Evolutionary conservation across 2,113 vertebrate genomes (phyloP), one percentile per base, ranked within the genome.

Genomic region (Cyanoderma ruficeps): DNA sequence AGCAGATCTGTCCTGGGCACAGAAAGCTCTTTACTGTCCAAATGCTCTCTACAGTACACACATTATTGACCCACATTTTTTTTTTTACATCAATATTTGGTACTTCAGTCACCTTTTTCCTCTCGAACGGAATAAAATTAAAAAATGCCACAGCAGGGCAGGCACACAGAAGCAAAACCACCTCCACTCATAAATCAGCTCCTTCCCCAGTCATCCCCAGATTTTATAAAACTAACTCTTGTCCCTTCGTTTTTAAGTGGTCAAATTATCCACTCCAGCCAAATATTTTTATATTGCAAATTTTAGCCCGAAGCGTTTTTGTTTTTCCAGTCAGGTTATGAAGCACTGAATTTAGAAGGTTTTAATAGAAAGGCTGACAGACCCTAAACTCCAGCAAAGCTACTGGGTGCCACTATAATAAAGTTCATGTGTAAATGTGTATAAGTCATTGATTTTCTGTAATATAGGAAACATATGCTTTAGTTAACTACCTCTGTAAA

Each of bases 381-480:
- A 92, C 89, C 74, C 41, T 87, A 67, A 83, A 92, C 83, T 70
- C 35, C 68, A 94, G 91, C 93, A 82, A 96, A 94, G 94, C 87
- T 88, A 88, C 95, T 68, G 93, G 79, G 86, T 56, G 55, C 86
- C 89, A 95, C 96, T 74, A 93, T 91, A 89, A 96, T 95, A 94
- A 97, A 96, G 83, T 90, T 94, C 89, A 87, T 92, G 92, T 96
- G 91, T 96, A 96, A 97, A 97, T 94, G 94, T 96, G 94, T 92
- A 81, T 53, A 97, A 97, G 93, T 91, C 95, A 88, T 88, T 91
- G 94, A 94, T 88, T 94, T 94, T 94, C 89, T 88, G 56, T 87
- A 96, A 97, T 93, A 96, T 87, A 93, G 95, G 96, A 96, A 97
- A 96, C 95, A 96, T 55, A 95, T 97, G 96, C 94, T 93, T 96